These are phyloP conservation scores for Drosophila littoralis DNA, from an alignment of 1,140 invertebrate species.

Conservation along the genomic window DNA sequence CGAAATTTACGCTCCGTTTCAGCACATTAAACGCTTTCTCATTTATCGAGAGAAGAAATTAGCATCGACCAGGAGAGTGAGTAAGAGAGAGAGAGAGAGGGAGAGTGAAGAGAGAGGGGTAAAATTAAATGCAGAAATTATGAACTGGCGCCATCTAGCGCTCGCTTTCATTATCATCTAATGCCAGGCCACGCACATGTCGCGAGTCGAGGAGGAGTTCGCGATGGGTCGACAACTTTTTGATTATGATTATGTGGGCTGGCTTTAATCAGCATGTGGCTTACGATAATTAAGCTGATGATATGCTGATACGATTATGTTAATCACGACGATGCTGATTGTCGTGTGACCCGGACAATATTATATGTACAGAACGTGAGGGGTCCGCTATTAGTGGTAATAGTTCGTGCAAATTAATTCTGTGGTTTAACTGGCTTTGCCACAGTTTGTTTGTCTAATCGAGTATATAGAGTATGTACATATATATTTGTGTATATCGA, in stretches of 20 bases:
- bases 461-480: neutral
- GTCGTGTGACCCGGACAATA: constrained; percentile 3
- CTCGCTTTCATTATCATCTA: constrained; percentile 27
- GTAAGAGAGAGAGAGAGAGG: neutral
- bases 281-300: constrained; percentile 46
- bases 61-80: constrained; percentile 14
- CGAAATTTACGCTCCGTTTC: constrained; percentile 52
- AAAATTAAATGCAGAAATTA: constrained; percentile 53
- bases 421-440: constrained; percentile 8
- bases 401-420: constrained; percentile 28
- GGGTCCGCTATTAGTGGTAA: constrained; percentile 9
- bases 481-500: neutral
- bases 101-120: neutral
- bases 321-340: constrained; percentile 31
- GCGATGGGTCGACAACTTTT: constrained; percentile 47
- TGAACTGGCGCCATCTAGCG: constrained; percentile 46
- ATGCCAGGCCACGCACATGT: constrained; percentile 18
- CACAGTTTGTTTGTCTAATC: constrained; percentile 13
- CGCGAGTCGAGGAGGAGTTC: constrained; percentile 5
- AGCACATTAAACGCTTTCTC: constrained; percentile 52
- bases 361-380: neutral
- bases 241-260: constrained; percentile 52
- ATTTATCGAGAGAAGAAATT: constrained; percentile 46
- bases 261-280: constrained; percentile 46
- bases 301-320: constrained; percentile 37